phyloP scores from a whole-genome alignment of 2,113 vertebrate species.

The Callipepla californica region DNA sequence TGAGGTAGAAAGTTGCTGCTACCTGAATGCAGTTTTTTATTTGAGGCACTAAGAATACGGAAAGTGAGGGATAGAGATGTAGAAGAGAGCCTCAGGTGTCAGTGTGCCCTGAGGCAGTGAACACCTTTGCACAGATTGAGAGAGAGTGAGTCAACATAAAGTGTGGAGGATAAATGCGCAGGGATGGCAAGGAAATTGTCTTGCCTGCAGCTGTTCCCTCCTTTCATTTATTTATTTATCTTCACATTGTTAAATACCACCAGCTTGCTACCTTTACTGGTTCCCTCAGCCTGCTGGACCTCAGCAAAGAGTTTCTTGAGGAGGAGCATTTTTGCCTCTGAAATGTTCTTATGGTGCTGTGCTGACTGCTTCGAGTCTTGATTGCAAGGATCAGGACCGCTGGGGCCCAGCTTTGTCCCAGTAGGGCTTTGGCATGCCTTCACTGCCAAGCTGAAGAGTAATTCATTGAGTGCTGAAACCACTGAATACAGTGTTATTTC shows the following conservation, averaged over 20 bases:
- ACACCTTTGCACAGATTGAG: conserved; percentile 32
- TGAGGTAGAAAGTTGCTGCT: neutral
- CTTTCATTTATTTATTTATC: conserved; percentile 50
- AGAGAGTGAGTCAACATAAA: conserved; percentile 3
- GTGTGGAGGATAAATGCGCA: conserved; percentile 38
- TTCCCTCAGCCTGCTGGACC: neutral
- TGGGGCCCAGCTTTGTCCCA: neutral
- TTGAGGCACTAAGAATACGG: neutral
- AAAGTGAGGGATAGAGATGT: conserved; percentile 21
- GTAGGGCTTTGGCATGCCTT: neutral
- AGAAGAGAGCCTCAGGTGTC: neutral
- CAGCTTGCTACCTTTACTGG: neutral
- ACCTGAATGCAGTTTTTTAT: neutral
- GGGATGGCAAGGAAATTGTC: conserved; percentile 41
- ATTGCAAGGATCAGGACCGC: neutral
- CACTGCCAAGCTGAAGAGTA: neutral
- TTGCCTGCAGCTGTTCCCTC: conserved; percentile 40
- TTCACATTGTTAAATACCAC: conserved; percentile 42
- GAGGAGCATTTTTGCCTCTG: neutral
- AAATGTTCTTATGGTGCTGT: neutral
- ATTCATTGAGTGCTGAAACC: neutral
- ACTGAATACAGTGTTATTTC: neutral
- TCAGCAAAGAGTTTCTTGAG: neutral
- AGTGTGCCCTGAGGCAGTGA: conserved; percentile 31
- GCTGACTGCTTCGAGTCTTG: neutral